Evolutionary conservation across 1,140 invertebrate genomes (phyloP), one percentile per base, ranked within the genome.

Genomic region (Ceratina australensis): DNA sequence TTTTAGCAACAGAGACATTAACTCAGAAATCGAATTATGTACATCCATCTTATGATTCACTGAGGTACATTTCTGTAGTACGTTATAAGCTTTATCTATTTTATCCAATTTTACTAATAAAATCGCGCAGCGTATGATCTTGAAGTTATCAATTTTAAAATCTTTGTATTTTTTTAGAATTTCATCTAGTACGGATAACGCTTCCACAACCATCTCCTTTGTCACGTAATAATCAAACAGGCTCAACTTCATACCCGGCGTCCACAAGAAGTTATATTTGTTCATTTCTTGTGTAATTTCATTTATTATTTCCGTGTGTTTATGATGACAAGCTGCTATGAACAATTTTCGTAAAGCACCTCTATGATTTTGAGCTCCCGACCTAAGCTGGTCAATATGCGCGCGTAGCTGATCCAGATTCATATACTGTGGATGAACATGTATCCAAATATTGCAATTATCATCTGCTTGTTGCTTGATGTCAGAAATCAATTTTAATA

Each of bases 101-200:
- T 91, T 89, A 66, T 91, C 87, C 47, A 92, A 86, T 42, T 92
- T 90, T 0, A 94, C 90, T 80, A 94, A 90, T 1, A 93, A 85
- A 1, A 88, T 93, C 0, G 93, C 93, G 66, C 93, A 93, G 82
- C 93, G 90, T 10, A 95, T 87, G 13, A 94, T 88, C 88, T 95
- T 95, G 75, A 88, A 92, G 59, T 91, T 91, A 82, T 95, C 94
- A 13, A 95, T 84, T 0, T 68, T 86, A 86, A 94, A 94, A 50
- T 91, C 86, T 1, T 91, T 87, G 16, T 89, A 82, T 0, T 87
- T 72, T 33, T 86, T 88, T 78, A 91, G 92, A 0, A 95, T 81
- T 49, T 93, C 89, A 0, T 91, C 82, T 4, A 94, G 89, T 1
- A 90, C 79, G 15, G 87, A 18, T 56, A 93, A 88, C 2, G 94